phyloP scores from a whole-genome alignment of 2,797 vertebrate genomes.

The Acrossocheilus wenchowensis region DNA sequence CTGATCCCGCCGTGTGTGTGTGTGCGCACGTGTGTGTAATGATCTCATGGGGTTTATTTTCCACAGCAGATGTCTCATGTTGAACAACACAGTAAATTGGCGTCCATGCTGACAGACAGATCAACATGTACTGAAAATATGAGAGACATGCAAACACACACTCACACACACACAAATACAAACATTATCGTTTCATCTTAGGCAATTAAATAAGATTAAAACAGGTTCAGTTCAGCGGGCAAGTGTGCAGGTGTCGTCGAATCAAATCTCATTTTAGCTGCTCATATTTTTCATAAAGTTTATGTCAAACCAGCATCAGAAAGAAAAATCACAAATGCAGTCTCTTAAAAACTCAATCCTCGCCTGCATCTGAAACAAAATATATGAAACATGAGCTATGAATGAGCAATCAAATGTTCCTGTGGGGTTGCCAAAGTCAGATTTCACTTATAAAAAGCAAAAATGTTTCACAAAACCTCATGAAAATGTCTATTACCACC shows the following conservation, averaged over 20 bases:
- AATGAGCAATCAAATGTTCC: not conserved
- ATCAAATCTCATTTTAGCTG: not conserved
- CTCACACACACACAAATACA: not conserved
- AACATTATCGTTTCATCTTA: not conserved
- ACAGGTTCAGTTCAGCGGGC: constrained; percentile 7
- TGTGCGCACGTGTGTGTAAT: constrained; percentile 39
- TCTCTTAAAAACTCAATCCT: constrained; percentile 1
- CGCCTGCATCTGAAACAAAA: not conserved
- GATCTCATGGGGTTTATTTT: constrained; percentile 59
- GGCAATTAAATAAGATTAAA: constrained; percentile 4
- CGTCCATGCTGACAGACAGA: constrained; percentile 56
- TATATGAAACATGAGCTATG: not conserved
- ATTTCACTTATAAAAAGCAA: constrained; percentile 25
- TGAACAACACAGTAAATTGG: constrained; percentile 59
- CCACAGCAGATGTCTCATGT: constrained; percentile 63
- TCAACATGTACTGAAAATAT: constrained; percentile 57
- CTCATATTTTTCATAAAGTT: not conserved
- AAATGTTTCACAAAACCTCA: constrained; percentile 43
- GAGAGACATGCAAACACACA: constrained; percentile 48
- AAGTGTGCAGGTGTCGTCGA: not conserved
- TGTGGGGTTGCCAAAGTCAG: constrained; percentile 5
- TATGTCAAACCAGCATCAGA: not conserved
- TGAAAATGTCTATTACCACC: constrained; percentile 31
- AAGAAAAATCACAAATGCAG: not conserved
- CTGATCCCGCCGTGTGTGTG: constrained; percentile 41